phyloP scores from a whole-genome alignment of 2,888 invertebrate genomes.

The Baccha elongata region DNA sequence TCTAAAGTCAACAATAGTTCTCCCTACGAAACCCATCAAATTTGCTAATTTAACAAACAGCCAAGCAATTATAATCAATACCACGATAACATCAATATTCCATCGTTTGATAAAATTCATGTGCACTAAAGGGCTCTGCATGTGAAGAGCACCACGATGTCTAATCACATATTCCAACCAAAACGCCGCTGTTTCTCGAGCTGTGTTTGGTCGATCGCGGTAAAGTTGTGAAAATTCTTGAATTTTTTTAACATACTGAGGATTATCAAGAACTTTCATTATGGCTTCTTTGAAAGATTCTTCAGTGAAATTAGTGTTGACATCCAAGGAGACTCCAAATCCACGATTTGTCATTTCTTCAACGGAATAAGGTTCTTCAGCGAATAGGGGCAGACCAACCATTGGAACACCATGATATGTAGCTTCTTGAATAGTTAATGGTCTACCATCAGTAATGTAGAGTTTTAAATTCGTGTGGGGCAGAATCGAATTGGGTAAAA shows the following conservation, averaged over 20 bases:
- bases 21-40: not conserved
- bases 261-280: slow-evolving; percentile 76
- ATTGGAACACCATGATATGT: slow-evolving; percentile 42
- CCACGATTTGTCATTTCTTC: slow-evolving; percentile 76
- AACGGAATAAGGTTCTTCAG: slow-evolving; percentile 78
- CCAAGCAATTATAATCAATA: slow-evolving; percentile 71
- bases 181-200: slow-evolving; percentile 83
- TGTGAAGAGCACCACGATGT: slow-evolving; percentile 83
- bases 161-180: slow-evolving; percentile 85
- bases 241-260: slow-evolving; percentile 78
- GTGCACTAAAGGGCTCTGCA: slow-evolving; percentile 83
- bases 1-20: not conserved
- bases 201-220: slow-evolving; percentile 83
- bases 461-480: slow-evolving; percentile 9
- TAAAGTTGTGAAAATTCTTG: slow-evolving; percentile 82
- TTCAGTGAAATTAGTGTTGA: slow-evolving; percentile 74
- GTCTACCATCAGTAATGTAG: slow-evolving; percentile 49
- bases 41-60: slow-evolving; percentile 5
- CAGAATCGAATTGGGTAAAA: slow-evolving; percentile 26
- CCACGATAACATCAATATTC: slow-evolving; percentile 82
- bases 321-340: slow-evolving; percentile 77
- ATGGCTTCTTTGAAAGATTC: slow-evolving; percentile 74
- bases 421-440: not conserved
- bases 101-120: slow-evolving; percentile 82
- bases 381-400: slow-evolving; percentile 59